Evolutionary conservation across 2,888 invertebrate genomes (phyloP).

Genomic region (Leptopilina drosophilae): DNA sequence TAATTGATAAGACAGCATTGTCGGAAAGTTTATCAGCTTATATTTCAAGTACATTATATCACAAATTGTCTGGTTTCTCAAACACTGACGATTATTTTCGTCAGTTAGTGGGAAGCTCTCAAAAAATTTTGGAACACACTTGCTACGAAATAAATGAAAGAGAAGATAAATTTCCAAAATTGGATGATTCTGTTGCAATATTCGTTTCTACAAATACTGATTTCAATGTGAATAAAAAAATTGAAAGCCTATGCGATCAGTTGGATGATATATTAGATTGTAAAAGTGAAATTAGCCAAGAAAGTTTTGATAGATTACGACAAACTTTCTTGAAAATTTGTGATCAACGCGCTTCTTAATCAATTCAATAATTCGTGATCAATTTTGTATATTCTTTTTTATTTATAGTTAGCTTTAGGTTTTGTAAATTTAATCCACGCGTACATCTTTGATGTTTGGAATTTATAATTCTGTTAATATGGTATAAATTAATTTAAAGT

Average conservation of each 20-base stretch:
- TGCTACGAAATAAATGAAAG: constrained; percentile 60
- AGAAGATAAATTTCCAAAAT: constrained; percentile 60
- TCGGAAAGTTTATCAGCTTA: constrained; percentile 64
- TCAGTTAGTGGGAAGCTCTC: constrained; percentile 46
- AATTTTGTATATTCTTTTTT: background rate
- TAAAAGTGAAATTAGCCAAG: constrained; percentile 54
- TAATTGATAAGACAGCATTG: constrained; percentile 58
- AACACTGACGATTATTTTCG: constrained; percentile 57
- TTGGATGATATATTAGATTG: constrained; percentile 57
- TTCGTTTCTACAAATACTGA: background rate
- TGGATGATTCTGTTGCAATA: constrained; percentile 40
- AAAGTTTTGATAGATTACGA: constrained; percentile 56
- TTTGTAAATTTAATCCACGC: too few relatives aligned
- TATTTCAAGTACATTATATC: constrained; percentile 58
- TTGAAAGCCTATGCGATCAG: constrained; percentile 61
- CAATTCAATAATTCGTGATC: background rate
- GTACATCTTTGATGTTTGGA: too few relatives aligned
- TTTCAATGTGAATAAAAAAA: constrained; percentile 55
- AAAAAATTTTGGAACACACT: constrained; percentile 51
- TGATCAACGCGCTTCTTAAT: constrained; percentile 17
- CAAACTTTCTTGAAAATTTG: constrained; percentile 48
- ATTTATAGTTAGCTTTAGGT: too few relatives aligned
- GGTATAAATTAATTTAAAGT: too few relatives aligned
- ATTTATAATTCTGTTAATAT: too few relatives aligned
- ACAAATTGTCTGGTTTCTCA: constrained; percentile 54